Evolutionary conservation across 2,113 vertebrate species (phyloP).

Genomic region (Oxyruncus cristatus): DNA sequence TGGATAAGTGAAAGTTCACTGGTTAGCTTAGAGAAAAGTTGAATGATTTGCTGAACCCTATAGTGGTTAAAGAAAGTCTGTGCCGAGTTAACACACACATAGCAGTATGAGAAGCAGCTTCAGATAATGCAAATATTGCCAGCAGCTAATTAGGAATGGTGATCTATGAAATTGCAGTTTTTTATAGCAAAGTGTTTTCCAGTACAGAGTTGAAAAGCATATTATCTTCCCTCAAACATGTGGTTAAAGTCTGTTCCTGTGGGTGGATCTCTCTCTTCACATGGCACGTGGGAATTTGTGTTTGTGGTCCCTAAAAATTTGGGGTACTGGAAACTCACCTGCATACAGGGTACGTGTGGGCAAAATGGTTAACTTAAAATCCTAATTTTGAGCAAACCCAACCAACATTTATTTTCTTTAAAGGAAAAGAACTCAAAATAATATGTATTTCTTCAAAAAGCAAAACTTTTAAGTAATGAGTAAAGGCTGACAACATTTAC

Average conservation of each 20-base stretch:
- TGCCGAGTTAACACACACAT: not conserved
- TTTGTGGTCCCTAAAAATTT: not conserved
- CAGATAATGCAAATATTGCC: not conserved
- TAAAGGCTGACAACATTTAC: not conserved
- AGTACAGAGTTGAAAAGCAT: not conserved
- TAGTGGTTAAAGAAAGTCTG: not conserved
- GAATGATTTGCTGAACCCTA: not conserved
- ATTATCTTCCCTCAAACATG: not conserved
- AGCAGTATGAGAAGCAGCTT: not conserved
- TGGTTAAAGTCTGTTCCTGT: not conserved
- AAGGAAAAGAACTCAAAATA: not conserved
- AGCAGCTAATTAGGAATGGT: not conserved
- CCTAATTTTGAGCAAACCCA: not conserved
- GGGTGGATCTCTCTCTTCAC: not conserved
- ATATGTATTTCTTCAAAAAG: not conserved
- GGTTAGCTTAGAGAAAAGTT: not conserved
- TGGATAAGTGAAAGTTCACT: not conserved
- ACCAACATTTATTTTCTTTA: not conserved
- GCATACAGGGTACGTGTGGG: no score
- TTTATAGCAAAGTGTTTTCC: not conserved
- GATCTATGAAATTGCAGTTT: fast-evolving
- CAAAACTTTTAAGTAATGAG: not conserved
- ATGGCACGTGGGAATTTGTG: not conserved
- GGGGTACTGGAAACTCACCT: not conserved
- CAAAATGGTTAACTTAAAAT: not conserved